Conservation (phyloP, 2,888 invertebrate genomes). For the Dryobota labecula region DNA sequence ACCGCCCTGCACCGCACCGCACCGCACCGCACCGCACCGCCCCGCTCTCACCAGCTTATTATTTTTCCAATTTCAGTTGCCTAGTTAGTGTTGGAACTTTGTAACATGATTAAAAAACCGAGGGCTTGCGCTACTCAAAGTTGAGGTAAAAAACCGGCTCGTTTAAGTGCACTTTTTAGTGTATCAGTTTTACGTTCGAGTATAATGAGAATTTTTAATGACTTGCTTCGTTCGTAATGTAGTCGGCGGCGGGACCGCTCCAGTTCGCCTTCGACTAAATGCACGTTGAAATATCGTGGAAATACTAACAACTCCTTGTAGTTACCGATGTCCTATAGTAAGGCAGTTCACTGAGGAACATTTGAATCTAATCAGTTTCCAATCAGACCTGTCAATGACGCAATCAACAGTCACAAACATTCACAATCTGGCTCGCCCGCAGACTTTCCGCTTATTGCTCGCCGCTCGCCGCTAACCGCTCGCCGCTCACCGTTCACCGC, state of each 20-base stretch:
- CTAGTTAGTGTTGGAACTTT: constrained; percentile 55
- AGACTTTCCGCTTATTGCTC: not conserved
- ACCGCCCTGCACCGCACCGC: not conserved
- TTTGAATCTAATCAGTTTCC: constrained; percentile 25
- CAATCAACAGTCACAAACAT: constrained; percentile 32
- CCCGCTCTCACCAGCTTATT: constrained; percentile 30
- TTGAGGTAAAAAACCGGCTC: constrained; percentile 18
- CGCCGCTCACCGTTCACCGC: not conserved
- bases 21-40: not conserved
- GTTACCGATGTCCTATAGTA: not conserved
- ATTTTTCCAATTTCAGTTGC: constrained; percentile 52
- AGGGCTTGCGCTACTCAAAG: constrained; percentile 25
- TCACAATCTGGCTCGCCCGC: not conserved
- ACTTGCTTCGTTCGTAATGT: not conserved
- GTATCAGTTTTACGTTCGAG: constrained; percentile 32
- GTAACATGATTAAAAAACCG: constrained; percentile 52
- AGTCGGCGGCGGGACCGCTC: not conserved
- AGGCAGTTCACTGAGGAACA: not conserved
- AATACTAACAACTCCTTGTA: not conserved
- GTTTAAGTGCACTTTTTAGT: constrained; percentile 31
- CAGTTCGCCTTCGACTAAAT: not conserved
- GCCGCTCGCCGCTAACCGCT: not conserved
- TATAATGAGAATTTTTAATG: constrained; percentile 31
- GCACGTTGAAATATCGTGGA: not conserved
- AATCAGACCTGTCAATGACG: constrained; percentile 34